Percentiles rank a stretch among this genome's conserved stretches.
These are phyloP conservation scores for Anthopleura sola DNA, from an alignment of 64 coral and sea anemone species.

Conservation along the genomic window DNA sequence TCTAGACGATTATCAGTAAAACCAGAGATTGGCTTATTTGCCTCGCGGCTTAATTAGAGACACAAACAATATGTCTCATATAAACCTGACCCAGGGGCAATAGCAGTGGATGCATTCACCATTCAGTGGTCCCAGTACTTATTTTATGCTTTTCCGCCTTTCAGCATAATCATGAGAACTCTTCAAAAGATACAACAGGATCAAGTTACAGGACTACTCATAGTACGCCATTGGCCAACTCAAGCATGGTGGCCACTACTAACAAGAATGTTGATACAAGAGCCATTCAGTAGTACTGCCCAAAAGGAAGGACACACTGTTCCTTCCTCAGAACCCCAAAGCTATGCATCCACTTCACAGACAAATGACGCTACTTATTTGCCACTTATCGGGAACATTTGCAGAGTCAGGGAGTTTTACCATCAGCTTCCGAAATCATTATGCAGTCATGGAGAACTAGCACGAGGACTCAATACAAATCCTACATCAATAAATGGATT, in stretches of 20 bases:
- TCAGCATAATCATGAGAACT: conserved; percentile 38
- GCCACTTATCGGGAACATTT: conserved; percentile 58
- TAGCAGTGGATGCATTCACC: too few species aligned
- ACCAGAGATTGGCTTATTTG: too few species aligned
- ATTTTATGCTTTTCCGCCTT: conserved; percentile 43
- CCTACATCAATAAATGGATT: conserved; percentile 48
- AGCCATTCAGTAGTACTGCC: conserved; percentile 45
- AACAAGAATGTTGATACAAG: conserved; percentile 47
- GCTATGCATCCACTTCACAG: conserved; percentile 41
- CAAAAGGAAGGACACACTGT: conserved; percentile 39
- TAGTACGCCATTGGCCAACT: conserved; percentile 56
- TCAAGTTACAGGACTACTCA: conserved; percentile 42
- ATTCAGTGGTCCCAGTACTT: too few species aligned
- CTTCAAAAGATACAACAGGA: conserved; percentile 52
- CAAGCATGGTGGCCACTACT: conserved; percentile 50
- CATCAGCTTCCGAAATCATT: conserved; percentile 39
- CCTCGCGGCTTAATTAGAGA: too few species aligned
- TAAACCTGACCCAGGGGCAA: too few species aligned
- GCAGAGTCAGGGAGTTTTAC: conserved; percentile 49
- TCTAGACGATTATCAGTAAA: too few species aligned
- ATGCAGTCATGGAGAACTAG: conserved; percentile 59
- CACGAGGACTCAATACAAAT: conserved; percentile 46
- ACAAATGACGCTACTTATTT: conserved; percentile 43
- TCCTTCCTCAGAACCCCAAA: conserved; percentile 35
- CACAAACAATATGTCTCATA: too few species aligned